Conservation (phyloP, 2,888 invertebrate species). For the Venusia cambrica region DNA sequence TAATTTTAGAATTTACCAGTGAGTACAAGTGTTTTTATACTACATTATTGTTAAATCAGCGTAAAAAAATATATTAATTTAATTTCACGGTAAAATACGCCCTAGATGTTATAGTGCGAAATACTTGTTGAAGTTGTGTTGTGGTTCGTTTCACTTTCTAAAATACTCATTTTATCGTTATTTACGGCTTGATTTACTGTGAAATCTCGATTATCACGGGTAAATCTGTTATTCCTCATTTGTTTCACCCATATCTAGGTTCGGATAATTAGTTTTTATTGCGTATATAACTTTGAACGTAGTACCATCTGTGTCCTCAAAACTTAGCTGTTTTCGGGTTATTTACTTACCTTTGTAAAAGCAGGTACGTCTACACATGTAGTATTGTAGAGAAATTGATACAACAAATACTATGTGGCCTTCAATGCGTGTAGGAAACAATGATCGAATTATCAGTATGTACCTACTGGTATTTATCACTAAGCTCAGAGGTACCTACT, state of each 20-base stretch:
- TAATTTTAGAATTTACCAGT: slow-evolving; percentile 73
- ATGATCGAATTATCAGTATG: slow-evolving; percentile 3
- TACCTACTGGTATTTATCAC: no score
- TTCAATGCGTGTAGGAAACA: slow-evolving; percentile 5
- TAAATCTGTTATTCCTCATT: slow-evolving; percentile 4
- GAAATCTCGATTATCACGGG: slow-evolving; percentile 33
- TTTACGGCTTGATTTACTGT: slow-evolving; percentile 39
- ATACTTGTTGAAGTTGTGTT: slow-evolving; percentile 29
- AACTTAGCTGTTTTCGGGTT: slow-evolving; percentile 24
- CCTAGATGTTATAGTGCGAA: slow-evolving; percentile 7
- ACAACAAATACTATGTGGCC: slow-evolving; percentile 10
- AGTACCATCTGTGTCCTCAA: slow-evolving; percentile 34
- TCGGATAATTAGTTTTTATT: background rate
- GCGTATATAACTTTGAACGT: slow-evolving; percentile 4
- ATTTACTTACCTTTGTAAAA: slow-evolving; percentile 20
- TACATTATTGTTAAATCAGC: slow-evolving; percentile 16
- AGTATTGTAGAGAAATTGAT: slow-evolving; percentile 8
- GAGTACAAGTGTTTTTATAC: slow-evolving; percentile 49
- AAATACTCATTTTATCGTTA: slow-evolving; percentile 21
- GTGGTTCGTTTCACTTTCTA: slow-evolving; percentile 24
- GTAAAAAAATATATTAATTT: slow-evolving; percentile 12
- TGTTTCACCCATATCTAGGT: slow-evolving; percentile 2
- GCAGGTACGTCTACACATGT: slow-evolving; percentile 9
- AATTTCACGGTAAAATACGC: slow-evolving; percentile 2
- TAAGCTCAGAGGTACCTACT: no score